Evolutionary conservation across 2,888 invertebrate genomes (phyloP).

Genomic region (Perithous albicinctus): DNA sequence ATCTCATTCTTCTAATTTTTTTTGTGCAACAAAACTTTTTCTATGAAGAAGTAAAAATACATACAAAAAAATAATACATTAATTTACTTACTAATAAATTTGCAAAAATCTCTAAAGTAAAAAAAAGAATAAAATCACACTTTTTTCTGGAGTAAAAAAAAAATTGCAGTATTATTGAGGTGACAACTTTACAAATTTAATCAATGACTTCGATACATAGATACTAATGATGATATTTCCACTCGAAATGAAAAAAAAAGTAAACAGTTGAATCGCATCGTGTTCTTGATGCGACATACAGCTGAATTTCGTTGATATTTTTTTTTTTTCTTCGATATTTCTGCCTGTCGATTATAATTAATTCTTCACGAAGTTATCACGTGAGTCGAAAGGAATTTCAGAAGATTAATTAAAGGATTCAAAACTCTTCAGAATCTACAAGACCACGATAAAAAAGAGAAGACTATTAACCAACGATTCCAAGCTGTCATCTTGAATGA

Average conservation of each 20-base stretch:
- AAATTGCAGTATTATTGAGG: neutral
- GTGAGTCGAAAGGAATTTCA: constrained; percentile 9
- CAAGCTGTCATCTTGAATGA: neutral
- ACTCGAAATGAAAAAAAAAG: no score
- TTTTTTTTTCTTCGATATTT: constrained; percentile 43
- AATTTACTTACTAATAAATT: neutral
- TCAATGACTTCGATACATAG: neutral
- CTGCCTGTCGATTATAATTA: constrained; percentile 29
- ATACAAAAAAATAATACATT: no score
- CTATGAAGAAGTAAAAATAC: no score
- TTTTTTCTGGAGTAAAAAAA: neutral
- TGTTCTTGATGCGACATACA: constrained; percentile 40
- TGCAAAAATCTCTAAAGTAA: no score
- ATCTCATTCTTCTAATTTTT: no score
- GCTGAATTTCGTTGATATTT: constrained; percentile 33
- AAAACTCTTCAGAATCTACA: neutral
- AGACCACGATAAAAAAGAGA: neutral
- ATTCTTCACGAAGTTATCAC: constrained; percentile 1
- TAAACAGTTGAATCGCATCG: constrained; percentile 60
- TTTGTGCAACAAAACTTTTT: no score
- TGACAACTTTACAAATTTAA: no score
- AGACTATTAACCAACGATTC: neutral
- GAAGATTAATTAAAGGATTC: neutral
- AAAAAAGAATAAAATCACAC: no score
- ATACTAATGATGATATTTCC: neutral